These are phyloP conservation scores for Neuroterus valhalla DNA, from an alignment of 1,140 invertebrate genomes.

Conservation along the genomic window DNA sequence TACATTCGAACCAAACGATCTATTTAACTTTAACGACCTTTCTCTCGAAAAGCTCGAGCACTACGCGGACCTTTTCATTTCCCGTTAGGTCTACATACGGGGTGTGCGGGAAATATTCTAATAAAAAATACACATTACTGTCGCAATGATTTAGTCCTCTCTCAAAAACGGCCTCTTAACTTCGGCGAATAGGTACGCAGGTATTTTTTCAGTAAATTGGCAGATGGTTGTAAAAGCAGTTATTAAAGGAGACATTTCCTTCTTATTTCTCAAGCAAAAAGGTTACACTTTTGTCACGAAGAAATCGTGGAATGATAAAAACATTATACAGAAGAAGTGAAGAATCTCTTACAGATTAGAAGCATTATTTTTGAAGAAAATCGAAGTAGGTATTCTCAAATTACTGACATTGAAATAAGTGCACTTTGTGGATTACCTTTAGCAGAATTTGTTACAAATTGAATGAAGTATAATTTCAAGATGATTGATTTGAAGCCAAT, in stretches of 20 bases:
- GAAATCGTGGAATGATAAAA: no score
- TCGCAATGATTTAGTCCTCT: slow-evolving; percentile 4
- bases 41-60: slow-evolving; percentile 20
- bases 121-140: slow-evolving; percentile 30
- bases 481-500: no score
- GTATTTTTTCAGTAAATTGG: slow-evolving; percentile 23
- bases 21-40: slow-evolving; percentile 39
- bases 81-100: slow-evolving; percentile 10
- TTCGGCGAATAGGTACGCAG: slow-evolving; percentile 31
- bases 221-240: not conserved
- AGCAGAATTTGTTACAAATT: not conserved
- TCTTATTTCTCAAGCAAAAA: not conserved
- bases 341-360: not conserved
- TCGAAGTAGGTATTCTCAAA: slow-evolving; percentile 19
- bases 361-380: slow-evolving; percentile 19
- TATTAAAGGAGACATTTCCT: not conserved
- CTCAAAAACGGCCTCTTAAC: slow-evolving; percentile 26
- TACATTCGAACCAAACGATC: slow-evolving; percentile 32
- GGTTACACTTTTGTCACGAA: no score
- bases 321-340: no score
- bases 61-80: slow-evolving; percentile 23
- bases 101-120: slow-evolving; percentile 24
- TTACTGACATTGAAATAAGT: not conserved
- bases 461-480: no score
- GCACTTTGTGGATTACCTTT: not conserved